phyloP scores from a whole-genome alignment of 1,140 invertebrate species.

The Bicyclus anynana region DNA sequence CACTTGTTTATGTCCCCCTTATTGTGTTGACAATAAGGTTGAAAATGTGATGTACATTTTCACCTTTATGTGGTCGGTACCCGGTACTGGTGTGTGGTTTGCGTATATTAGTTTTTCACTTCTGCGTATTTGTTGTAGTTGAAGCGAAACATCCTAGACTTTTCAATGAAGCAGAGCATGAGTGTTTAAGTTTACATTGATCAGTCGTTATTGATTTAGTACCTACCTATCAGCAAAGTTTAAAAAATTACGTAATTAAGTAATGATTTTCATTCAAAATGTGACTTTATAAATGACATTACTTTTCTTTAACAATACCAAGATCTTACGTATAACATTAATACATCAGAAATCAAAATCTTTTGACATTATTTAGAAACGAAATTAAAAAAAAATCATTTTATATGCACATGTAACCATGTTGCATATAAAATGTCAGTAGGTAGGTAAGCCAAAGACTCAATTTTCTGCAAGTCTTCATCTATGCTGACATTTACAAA shows the following conservation, averaged over 20 bases:
- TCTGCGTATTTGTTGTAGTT: constrained; percentile 20
- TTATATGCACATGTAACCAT: background rate
- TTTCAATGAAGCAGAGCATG: background rate
- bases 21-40: constrained; percentile 2
- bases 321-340: too few relatives aligned
- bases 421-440: background rate
- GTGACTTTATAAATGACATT: too few relatives aligned
- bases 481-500: background rate
- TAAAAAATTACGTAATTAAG: too few relatives aligned
- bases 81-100: constrained; percentile 3
- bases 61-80: constrained; percentile 1
- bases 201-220: background rate
- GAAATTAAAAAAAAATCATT: background rate
- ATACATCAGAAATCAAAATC: too few relatives aligned
- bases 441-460: background rate
- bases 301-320: too few relatives aligned
- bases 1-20: constrained; percentile 9
- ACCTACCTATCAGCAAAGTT: too few relatives aligned
- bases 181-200: background rate
- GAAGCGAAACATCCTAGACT: constrained; percentile 21
- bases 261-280: too few relatives aligned
- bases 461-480: background rate
- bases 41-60: background rate
- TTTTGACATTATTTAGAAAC: background rate
- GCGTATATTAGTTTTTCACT: constrained; percentile 19